Evolutionary conservation across 2,888 invertebrate genomes (phyloP).

Genomic region (Latrodectus hesperus): DNA sequence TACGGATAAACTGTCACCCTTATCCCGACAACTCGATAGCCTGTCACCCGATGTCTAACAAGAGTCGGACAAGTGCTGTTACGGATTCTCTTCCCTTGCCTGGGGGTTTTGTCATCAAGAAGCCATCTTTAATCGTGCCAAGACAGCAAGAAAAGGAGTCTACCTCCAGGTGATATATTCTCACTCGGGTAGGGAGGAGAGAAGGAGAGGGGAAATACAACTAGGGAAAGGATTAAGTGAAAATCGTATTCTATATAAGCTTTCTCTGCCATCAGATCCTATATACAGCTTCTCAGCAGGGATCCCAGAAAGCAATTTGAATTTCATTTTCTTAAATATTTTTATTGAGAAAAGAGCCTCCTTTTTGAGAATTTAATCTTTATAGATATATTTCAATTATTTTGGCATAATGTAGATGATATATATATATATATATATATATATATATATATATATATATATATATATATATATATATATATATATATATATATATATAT

Average conservation of each 20-base stretch:
- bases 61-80: conserved; percentile 36
- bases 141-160: conserved; percentile 27
- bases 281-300: too few species aligned
- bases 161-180: conserved; percentile 37
- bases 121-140: conserved; percentile 50
- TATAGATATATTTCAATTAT: too few species aligned
- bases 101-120: conserved; percentile 16
- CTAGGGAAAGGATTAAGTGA: conserved; percentile 38
- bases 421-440: too few species aligned
- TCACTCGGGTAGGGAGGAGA: background rate
- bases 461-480: too few species aligned
- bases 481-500: too few species aligned
- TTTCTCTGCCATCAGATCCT: too few species aligned
- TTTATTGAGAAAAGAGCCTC: too few species aligned
- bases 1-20: conserved; percentile 46
- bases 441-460: too few species aligned
- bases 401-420: too few species aligned
- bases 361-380: too few species aligned
- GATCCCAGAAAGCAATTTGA: too few species aligned
- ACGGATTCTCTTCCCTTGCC: conserved; percentile 7
- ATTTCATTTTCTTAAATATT: too few species aligned
- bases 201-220: background rate
- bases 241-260: conserved; percentile 30
- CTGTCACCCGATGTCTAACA: conserved; percentile 54
- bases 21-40: conserved; percentile 35